A percentile compares a stretch with the other conserved stretches of the same genome.
Evolutionary conservation across 1,140 invertebrate genomes (phyloP).

Genomic region (Eumeta japonica): DNA sequence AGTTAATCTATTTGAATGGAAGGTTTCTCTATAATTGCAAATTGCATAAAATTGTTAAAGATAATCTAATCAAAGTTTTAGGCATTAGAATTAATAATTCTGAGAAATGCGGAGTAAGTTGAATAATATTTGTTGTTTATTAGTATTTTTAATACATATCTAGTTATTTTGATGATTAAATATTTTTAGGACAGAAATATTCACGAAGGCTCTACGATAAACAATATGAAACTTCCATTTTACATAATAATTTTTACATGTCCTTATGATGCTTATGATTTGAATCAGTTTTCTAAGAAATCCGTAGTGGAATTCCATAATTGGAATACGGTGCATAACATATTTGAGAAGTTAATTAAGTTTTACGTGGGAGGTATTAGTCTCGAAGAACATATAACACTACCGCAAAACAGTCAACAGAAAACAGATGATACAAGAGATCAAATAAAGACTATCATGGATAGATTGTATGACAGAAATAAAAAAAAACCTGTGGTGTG

Average conservation of each 20-base stretch:
- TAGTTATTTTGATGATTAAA: not conserved
- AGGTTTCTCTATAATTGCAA: slow-evolving; percentile 56
- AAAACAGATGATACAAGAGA: slow-evolving; percentile 16
- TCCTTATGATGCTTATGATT: slow-evolving; percentile 59
- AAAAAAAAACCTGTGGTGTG: slow-evolving; percentile 16
- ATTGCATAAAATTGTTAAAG: slow-evolving; percentile 57
- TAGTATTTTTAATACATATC: slow-evolving; percentile 5
- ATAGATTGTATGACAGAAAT: slow-evolving; percentile 23
- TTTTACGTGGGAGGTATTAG: slow-evolving; percentile 32
- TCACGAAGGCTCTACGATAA: slow-evolving; percentile 20
- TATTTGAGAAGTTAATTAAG: slow-evolving; percentile 56
- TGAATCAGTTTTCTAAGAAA: slow-evolving; percentile 55
- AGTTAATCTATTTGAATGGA: slow-evolving; percentile 67
- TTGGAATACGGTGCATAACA: slow-evolving; percentile 54
- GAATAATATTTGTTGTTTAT: not conserved
- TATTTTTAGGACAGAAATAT: slow-evolving; percentile 11
- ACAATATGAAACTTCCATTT: slow-evolving; percentile 45
- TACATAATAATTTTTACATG: slow-evolving; percentile 65
- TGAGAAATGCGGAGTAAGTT: slow-evolving; percentile 23
- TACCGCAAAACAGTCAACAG: slow-evolving; percentile 4
- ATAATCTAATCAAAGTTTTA: slow-evolving; percentile 28
- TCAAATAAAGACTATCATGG: slow-evolving; percentile 30
- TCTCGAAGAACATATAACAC: slow-evolving; percentile 12
- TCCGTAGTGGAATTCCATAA: slow-evolving; percentile 63
- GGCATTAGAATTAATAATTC: slow-evolving; percentile 7